Conservation (phyloP, 2,888 invertebrate genomes). For the Polydrusus cervinus region DNA sequence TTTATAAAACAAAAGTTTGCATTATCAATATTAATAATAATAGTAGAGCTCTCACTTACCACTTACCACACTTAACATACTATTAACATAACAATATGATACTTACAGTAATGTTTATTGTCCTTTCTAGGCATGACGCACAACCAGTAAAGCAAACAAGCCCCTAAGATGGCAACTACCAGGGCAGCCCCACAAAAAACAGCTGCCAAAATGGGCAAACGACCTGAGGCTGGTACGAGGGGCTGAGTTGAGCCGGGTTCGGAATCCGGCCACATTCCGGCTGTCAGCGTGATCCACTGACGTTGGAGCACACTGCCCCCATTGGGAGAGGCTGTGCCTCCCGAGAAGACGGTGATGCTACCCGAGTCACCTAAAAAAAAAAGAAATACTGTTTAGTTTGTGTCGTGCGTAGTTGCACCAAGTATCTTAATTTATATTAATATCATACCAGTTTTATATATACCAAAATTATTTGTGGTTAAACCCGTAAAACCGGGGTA, state of each 20-base stretch:
- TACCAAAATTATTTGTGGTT: too few species aligned
- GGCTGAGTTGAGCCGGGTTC: constrained; percentile 71
- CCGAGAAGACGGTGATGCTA: constrained; percentile 59
- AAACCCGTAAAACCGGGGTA: too few species aligned
- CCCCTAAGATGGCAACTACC: constrained; percentile 78
- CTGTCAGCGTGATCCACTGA: constrained; percentile 74
- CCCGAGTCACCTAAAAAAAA: constrained; percentile 67
- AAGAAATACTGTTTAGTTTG: too few species aligned
- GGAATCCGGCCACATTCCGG: constrained; percentile 72
- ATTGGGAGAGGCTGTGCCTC: constrained; percentile 45
- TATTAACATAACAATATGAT: neutral
- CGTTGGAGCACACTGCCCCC: constrained; percentile 68
- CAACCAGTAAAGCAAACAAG: constrained; percentile 79
- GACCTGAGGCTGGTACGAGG: constrained; percentile 68
- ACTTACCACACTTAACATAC: too few species aligned
- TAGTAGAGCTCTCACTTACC: too few species aligned
- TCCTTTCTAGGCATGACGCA: constrained; percentile 81
- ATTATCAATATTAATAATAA: too few species aligned
- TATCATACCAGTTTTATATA: too few species aligned
- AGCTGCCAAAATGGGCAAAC: constrained; percentile 72
- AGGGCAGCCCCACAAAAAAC: constrained; percentile 76
- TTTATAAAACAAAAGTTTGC: too few species aligned
- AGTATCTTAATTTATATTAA: too few species aligned
- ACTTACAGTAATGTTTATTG: constrained; percentile 80
- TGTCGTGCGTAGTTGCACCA: too few species aligned